These are phyloP conservation scores for Avahi laniger DNA, from an alignment of 2,797 vertebrate genomes.

Conservation along the genomic window DNA sequence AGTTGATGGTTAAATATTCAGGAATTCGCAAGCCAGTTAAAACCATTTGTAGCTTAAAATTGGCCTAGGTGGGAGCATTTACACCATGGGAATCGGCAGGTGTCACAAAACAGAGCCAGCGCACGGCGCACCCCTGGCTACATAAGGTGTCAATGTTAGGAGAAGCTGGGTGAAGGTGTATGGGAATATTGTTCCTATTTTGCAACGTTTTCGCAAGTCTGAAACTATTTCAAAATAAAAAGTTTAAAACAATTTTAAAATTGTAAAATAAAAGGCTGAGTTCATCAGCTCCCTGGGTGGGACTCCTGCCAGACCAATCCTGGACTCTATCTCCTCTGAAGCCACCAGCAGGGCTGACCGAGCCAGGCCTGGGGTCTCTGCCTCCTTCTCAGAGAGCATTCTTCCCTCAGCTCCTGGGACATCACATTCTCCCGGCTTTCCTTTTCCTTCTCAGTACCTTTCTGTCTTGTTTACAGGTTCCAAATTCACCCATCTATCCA, in stretches of 20 bases:
- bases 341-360: background rate
- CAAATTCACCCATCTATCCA: background rate
- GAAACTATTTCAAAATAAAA: background rate
- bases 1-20: too few species aligned
- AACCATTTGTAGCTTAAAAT: background rate
- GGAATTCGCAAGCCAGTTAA: background rate
- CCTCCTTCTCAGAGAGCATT: background rate
- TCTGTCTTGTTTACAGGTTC: background rate
- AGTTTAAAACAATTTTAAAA: background rate
- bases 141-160: accelerated
- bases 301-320: background rate
- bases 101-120: background rate
- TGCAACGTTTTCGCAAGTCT: background rate
- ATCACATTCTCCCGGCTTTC: background rate
- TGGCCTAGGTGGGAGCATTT: background rate
- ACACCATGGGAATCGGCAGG: background rate
- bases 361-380: background rate
- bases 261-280: background rate
- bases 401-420: background rate
- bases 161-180: background rate
- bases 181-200: accelerated
- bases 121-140: accelerated
- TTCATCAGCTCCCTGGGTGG: background rate
- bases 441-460: background rate
- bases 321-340: background rate